Conservation (phyloP, 37 sponge, comb jelly and placozoan genomes). For the Haliclona indistincta region DNA sequence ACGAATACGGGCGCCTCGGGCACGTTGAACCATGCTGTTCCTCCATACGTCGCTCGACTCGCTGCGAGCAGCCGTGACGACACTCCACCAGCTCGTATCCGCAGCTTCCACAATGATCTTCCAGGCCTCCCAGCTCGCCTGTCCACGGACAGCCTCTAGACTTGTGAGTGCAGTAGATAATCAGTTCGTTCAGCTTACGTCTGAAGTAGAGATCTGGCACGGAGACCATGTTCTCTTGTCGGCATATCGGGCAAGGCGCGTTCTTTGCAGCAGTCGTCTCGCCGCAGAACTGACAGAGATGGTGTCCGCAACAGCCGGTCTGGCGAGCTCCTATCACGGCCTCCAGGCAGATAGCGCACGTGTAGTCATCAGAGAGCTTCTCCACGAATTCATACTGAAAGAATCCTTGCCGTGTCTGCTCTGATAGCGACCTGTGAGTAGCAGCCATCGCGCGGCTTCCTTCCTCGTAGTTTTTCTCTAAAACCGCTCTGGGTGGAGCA, state of each 20-base stretch:
- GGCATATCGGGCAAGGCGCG: slow-evolving; percentile 30
- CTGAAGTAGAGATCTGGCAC: background rate
- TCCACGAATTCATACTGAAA: background rate
- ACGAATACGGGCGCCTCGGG: slow-evolving; percentile 8
- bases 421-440: no score
- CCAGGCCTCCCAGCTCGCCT: slow-evolving; percentile 4
- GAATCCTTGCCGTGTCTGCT: no score
- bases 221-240: background rate
- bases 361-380: background rate
- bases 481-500: no score
- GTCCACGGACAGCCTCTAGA: slow-evolving; percentile 39
- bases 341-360: background rate
- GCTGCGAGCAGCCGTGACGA: slow-evolving; percentile 13
- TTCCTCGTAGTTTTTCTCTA: no score
- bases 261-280: background rate
- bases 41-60: background rate
- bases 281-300: slow-evolving; percentile 17
- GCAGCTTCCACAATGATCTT: slow-evolving; percentile 25
- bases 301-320: slow-evolving; percentile 26
- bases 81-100: slow-evolving; percentile 26
- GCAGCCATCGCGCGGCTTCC: no score
- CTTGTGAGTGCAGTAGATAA: slow-evolving; percentile 18
- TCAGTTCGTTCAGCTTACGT: background rate
- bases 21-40: slow-evolving; percentile 24
- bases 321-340: background rate